phyloP scores from a whole-genome alignment of 2,113 vertebrate species.

The Ptilonorhynchus violaceus region DNA sequence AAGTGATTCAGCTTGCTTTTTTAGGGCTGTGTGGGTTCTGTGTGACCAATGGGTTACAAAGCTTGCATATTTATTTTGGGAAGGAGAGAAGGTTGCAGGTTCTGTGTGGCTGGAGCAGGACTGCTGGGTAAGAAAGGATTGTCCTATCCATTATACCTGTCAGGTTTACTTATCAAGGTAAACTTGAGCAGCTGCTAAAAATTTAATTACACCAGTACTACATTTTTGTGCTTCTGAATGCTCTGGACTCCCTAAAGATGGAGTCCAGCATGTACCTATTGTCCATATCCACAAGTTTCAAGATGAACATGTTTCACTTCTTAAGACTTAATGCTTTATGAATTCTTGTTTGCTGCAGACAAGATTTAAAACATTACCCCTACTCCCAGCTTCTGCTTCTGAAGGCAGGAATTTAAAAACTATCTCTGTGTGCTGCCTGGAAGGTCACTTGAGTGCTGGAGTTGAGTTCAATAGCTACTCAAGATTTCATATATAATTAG shows the following conservation, averaged over 20 bases:
- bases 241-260: not conserved
- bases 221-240: not conserved
- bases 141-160: not conserved
- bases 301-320: not conserved
- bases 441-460: not conserved
- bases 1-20: slow-evolving; percentile 10
- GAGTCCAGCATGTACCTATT: not conserved
- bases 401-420: not conserved
- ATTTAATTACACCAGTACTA: not conserved
- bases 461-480: not conserved
- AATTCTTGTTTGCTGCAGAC: not conserved
- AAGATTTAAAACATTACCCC: not conserved
- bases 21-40: not conserved
- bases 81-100: not conserved
- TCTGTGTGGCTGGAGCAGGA: not conserved
- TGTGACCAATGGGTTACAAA: not conserved
- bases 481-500: not conserved
- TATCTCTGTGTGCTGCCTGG: not conserved
- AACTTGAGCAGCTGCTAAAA: not conserved
- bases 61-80: not conserved
- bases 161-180: not conserved
- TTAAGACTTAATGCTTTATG: not conserved
- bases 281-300: not conserved
- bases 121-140: not conserved
- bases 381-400: not conserved